Evolutionary conservation across 2,888 invertebrate genomes (phyloP).

Genomic region (Exocentrus adspersus): DNA sequence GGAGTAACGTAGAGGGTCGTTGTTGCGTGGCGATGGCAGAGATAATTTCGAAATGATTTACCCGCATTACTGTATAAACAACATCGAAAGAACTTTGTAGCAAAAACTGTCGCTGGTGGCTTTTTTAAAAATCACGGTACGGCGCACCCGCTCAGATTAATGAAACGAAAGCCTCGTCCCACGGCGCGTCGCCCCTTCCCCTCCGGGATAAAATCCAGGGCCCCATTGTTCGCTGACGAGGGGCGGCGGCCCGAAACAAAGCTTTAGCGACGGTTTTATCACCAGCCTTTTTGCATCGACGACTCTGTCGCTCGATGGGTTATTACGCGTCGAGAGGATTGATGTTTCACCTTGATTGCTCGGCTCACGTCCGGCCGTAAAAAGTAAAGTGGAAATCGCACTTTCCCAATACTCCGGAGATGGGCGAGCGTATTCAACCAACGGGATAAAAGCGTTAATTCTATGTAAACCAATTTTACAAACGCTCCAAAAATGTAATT

Average conservation of each 20-base stretch:
- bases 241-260: constrained; percentile 20
- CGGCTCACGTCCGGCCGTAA: background rate
- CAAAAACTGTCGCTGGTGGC: too few relatives aligned
- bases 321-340: constrained; percentile 29
- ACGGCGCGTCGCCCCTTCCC: background rate
- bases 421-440: background rate
- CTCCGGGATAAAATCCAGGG: constrained; percentile 24
- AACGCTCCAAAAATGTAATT: too few relatives aligned
- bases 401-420: background rate
- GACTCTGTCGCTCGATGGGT: constrained; percentile 22
- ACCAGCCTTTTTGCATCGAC: constrained; percentile 20
- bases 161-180: background rate
- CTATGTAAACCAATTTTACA: too few relatives aligned
- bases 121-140: too few relatives aligned
- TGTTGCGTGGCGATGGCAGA: too few relatives aligned
- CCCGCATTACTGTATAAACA: too few relatives aligned
- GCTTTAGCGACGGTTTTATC: constrained; percentile 23
- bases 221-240: constrained; percentile 21
- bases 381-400: background rate
- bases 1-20: too few relatives aligned
- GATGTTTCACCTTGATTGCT: constrained; percentile 32
- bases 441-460: background rate
- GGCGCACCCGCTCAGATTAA: too few relatives aligned
- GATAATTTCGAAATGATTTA: too few relatives aligned
- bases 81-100: too few relatives aligned